Percentiles rank a stretch among this genome's conserved stretches.
Evolutionary conservation across 1,140 invertebrate species (phyloP).

Genomic region (Musca domestica): DNA sequence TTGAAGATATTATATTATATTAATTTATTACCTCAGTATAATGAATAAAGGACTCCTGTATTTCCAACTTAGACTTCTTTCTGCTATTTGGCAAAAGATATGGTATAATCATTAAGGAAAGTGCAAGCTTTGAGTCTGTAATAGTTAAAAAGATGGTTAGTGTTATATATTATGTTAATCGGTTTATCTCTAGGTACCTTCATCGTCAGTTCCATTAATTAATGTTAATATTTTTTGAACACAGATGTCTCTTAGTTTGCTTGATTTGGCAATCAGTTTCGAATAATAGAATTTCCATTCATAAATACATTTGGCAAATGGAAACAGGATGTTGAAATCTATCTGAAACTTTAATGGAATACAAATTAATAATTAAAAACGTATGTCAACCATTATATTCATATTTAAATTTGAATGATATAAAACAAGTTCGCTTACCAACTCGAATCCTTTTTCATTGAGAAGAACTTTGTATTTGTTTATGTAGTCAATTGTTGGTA

Average conservation of each 20-base stretch:
- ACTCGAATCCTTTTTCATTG: background rate
- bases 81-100: background rate
- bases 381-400: background rate
- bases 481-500: background rate
- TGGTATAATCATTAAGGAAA: background rate
- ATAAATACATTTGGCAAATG: background rate
- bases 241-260: background rate
- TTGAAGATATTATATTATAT: background rate
- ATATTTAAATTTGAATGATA: background rate
- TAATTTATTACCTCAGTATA: background rate
- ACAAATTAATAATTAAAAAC: too few species aligned
- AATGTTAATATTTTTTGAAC: background rate
- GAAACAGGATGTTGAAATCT: background rate
- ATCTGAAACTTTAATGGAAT: background rate
- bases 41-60: background rate
- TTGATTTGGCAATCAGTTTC: background rate
- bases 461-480: background rate
- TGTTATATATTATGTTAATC: background rate
- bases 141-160: background rate
- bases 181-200: background rate
- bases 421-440: background rate
- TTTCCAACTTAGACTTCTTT: background rate
- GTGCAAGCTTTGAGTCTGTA: slow-evolving; percentile 3
- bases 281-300: slow-evolving; percentile 1
- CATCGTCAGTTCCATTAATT: background rate